Evolutionary conservation across 2,113 vertebrate genomes (phyloP).

Genomic region (Cyrtonyx montezumae): DNA sequence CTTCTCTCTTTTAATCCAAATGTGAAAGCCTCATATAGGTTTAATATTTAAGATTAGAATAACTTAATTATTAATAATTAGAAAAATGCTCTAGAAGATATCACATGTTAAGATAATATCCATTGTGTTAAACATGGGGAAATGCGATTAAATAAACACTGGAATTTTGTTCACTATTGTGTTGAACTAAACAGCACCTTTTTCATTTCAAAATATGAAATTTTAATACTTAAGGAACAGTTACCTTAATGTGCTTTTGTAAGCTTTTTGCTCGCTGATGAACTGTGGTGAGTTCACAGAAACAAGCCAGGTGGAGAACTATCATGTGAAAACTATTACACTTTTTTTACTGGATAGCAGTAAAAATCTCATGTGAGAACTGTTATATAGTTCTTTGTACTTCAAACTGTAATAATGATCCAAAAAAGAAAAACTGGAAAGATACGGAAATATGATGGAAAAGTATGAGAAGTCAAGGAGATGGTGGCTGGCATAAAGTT

Average conservation of each 20-base stretch:
- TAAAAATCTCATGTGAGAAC: neutral
- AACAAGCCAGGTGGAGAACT: neutral
- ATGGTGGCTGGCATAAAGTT: neutral
- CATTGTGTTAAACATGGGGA: neutral
- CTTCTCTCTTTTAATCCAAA: neutral
- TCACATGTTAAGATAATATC: neutral
- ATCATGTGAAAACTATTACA: neutral
- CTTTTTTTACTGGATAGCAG: neutral
- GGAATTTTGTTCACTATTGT: neutral
- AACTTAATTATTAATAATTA: too few species aligned
- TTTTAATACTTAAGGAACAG: too few species aligned
- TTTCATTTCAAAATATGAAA: neutral
- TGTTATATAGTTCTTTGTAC: neutral
- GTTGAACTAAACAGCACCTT: neutral
- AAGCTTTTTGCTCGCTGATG: neutral
- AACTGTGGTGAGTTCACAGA: neutral
- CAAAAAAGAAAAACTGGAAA: neutral
- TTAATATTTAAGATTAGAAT: neutral
- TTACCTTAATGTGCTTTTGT: neutral
- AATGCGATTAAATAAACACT: neutral
- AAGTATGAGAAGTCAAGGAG: neutral
- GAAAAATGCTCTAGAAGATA: neutral
- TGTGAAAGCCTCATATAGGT: neutral
- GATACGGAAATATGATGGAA: neutral
- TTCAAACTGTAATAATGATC: neutral